Percentiles rank a stretch among this genome's conserved stretches.
Evolutionary conservation across 1,140 invertebrate species (phyloP).

Genomic region (Nylanderia fulva): DNA sequence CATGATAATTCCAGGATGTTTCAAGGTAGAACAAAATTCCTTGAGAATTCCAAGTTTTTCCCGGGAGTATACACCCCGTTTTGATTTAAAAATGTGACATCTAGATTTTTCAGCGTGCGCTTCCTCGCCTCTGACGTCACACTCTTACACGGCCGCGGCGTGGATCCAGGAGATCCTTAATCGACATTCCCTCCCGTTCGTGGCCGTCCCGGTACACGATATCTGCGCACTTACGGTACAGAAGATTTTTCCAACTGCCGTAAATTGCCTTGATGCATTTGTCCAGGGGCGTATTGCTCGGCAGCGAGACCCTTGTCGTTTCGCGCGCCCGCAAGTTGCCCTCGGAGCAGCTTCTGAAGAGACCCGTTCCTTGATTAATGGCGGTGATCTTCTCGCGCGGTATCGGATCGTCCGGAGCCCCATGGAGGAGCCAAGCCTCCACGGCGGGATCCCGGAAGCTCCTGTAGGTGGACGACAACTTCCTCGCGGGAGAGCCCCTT

Average conservation of each 20-base stretch:
- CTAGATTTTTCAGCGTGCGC: too few species aligned
- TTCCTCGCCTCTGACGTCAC: too few species aligned
- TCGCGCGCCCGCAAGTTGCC: constrained; percentile 80
- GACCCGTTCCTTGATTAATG: constrained; percentile 64
- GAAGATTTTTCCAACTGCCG: constrained; percentile 86
- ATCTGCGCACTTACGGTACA: constrained; percentile 83
- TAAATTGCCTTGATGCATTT: constrained; percentile 85
- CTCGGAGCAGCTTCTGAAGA: constrained; percentile 84
- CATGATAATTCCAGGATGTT: too few species aligned
- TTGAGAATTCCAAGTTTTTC: too few species aligned
- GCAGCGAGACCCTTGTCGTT: constrained; percentile 54
- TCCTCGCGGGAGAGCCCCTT: constrained; percentile 78
- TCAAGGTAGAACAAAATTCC: too few species aligned
- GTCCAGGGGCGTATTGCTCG: constrained; percentile 79
- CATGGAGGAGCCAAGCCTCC: constrained; percentile 81
- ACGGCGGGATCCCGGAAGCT: constrained; percentile 86
- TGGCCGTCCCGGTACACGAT: not conserved
- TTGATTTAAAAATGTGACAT: too few species aligned
- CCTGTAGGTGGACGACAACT: constrained; percentile 85
- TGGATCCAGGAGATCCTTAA: too few species aligned
- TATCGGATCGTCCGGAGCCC: constrained; percentile 58
- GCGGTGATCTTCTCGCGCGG: constrained; percentile 6
- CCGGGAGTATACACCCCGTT: too few species aligned
- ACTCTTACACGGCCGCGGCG: too few species aligned
- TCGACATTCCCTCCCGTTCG: not conserved